Evolutionary conservation across 2,113 vertebrate species (phyloP), one percentile per base, ranked within the genome.

Genomic region (Promerops cafer): DNA sequence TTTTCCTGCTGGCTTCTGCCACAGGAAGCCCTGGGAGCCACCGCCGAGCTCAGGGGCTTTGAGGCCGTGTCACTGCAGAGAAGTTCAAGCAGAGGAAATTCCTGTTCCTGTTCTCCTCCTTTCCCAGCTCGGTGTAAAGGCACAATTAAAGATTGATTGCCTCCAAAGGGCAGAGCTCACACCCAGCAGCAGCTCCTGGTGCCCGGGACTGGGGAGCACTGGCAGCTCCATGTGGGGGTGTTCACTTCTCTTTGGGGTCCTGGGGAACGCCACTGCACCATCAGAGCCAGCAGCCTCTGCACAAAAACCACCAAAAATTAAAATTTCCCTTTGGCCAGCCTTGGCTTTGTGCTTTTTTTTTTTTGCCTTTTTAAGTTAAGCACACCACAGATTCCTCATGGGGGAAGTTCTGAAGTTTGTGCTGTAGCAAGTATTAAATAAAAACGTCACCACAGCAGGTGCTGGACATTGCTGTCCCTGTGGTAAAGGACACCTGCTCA

Each of bases 1-100:
- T 90, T 94, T 94, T 96, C 93, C 94, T 93, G 91, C 89, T 52
- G 53, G 50, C 6, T 79, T 14, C 26, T 77, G 91, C 79, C 79
- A 23, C 89, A 94, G 94, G 96, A 96, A 96, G 76, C 61, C 27
- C 52, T n/a, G 71, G 10, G 54, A 57, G 54, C 54, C 54, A n/a
- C 54, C 54, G 26, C 65, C 3, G 26, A 33, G n/a, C 12, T 7
- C 33, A 7, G 75, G 28, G 45, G 56, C 65, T 88, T 39, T 37
- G 78, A 54, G 63, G 23, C 77, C 23, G 1, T 9, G 23, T 33
- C 42, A 18, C 47, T 56, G 84, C 56, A 40, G 56, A 42, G 81
- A 74, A 89, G 54, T 45, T 82, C 37, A 57, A 74, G 78, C 60
- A 54, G 89, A 96, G 83, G 75, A 92, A 93, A 93, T 92, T 88